Evolutionary conservation across 2,888 invertebrate genomes (phyloP).

Genomic region (Ectropis crepuscularia): DNA sequence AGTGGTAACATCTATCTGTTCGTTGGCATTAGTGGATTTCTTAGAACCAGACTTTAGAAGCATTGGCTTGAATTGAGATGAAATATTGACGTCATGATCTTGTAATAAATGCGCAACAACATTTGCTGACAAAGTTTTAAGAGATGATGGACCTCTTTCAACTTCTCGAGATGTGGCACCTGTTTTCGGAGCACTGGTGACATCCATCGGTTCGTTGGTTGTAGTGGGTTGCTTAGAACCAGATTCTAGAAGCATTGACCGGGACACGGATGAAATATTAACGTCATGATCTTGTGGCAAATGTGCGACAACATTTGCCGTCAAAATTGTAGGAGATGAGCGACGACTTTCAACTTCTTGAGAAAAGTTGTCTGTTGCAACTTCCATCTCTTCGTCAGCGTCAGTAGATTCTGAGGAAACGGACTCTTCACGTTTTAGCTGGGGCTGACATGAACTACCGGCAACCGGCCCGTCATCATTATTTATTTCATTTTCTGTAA

Average conservation of each 20-base stretch:
- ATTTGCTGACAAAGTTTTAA: constrained; percentile 20
- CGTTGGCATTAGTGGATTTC: constrained; percentile 7
- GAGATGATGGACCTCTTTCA: constrained; percentile 14
- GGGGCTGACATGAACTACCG: constrained; percentile 29
- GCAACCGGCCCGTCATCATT: constrained; percentile 24
- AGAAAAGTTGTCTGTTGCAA: constrained; percentile 10
- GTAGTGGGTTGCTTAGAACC: constrained; percentile 6
- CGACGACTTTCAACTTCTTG: constrained; percentile 19
- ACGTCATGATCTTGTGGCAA: constrained; percentile 2
- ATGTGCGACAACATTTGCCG: constrained; percentile 21
- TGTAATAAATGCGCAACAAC: constrained; percentile 25
- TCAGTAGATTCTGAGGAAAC: constrained; percentile 25
- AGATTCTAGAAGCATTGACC: constrained; percentile 3
- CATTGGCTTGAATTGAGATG: constrained; percentile 7
- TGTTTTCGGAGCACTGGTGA: constrained; percentile 14
- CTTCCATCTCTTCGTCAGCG: constrained; percentile 23
- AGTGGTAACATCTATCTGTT: constrained; percentile 10
- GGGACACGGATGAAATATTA: background rate
- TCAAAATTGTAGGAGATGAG: constrained; percentile 27
- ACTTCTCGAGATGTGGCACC: constrained; percentile 6
- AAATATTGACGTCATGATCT: constrained; percentile 13
- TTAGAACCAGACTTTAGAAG: constrained; percentile 14
- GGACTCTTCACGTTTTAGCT: constrained; percentile 27
- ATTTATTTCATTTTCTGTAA: constrained; percentile 32
- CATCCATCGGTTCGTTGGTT: constrained; percentile 4